Conservation (phyloP, 2,888 invertebrate species). For the Scaptomyza reducta region DNA sequence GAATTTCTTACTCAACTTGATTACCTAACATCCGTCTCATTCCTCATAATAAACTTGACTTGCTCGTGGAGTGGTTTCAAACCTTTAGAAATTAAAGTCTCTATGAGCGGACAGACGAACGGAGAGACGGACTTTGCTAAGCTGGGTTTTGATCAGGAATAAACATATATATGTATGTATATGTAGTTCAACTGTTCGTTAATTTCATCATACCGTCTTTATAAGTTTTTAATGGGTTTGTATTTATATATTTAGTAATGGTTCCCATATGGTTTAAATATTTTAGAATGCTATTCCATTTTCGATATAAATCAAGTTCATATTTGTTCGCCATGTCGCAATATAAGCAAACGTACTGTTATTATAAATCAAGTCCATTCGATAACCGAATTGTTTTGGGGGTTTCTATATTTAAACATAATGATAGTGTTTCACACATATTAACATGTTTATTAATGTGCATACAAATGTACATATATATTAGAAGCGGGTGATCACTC, state of each 20-base stretch:
- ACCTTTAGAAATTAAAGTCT: no score
- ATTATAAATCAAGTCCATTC: constrained; percentile 42
- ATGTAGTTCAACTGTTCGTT: no score
- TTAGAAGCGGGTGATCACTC: neutral
- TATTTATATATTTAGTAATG: no score
- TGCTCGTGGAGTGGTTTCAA: no score
- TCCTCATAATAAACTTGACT: neutral
- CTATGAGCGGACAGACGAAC: no score
- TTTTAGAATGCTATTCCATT: neutral
- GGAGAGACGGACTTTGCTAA: no score
- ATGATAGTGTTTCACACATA: constrained; percentile 25
- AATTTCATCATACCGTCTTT: no score
- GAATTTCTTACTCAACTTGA: no score
- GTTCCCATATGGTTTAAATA: neutral
- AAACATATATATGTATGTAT: no score
- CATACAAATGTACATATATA: neutral
- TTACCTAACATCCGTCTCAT: neutral
- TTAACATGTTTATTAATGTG: neutral
- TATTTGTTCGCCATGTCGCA: constrained; percentile 6
- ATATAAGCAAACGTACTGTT: constrained; percentile 2
- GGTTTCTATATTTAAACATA: constrained; percentile 43
- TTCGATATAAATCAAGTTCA: neutral
- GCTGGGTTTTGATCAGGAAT: no score
- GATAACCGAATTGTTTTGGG: constrained; percentile 19
- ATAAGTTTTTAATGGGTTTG: no score